Base-by-base conservation (phyloP, 1,140 invertebrate genomes). In the Nylanderia fulva region DNA sequence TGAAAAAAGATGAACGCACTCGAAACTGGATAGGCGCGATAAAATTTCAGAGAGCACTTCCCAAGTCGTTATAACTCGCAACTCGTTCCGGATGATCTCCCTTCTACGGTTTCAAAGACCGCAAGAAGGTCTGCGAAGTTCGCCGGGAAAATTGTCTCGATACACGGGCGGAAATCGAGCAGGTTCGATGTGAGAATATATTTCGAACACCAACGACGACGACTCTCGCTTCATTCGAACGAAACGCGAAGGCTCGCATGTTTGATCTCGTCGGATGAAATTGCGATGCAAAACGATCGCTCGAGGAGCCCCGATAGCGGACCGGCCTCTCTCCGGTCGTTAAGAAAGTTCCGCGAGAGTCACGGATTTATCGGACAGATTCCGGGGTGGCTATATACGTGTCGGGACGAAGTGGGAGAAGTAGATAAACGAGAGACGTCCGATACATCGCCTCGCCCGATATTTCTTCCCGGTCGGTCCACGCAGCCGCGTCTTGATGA, bases 381-480 rank as follows among this genome's bases (percentile, higher is more conserved):
- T 77, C 39, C 69, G 36, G 48, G 64, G 74, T 69, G 64, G 66
- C 56, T 84, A n/a, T n/a, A n/a, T n/a, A 86, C 27, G 71, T 39
- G 85, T 86, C 56, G 33, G 48, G 21, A 48, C 42, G n/a, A 33
- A 33, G 29, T 3, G 29, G 29, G 29, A 74, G 61, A 85, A 85
- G 82, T 76, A 76, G 69, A 87, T 88, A 88, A 88, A 88, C 60
- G 80, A 85, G 85, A 68, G 33, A 69, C 29, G 69, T 88, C 75
- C 52, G 85, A 82, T 79, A 64, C 83, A 76, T 63, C 61, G 75
- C 63, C 42, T 61, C 68, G 33, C 36, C 45, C 85, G 74, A 88
- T 88, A 64, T 48, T 71, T 87, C 86, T 87, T 36, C 68, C 24
- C 24, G 9, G 21, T 56, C 36, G 13, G 52, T 15, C 39, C 74